phyloP scores from a whole-genome alignment of 2,797 vertebrate species.

The Channallabes apus region DNA sequence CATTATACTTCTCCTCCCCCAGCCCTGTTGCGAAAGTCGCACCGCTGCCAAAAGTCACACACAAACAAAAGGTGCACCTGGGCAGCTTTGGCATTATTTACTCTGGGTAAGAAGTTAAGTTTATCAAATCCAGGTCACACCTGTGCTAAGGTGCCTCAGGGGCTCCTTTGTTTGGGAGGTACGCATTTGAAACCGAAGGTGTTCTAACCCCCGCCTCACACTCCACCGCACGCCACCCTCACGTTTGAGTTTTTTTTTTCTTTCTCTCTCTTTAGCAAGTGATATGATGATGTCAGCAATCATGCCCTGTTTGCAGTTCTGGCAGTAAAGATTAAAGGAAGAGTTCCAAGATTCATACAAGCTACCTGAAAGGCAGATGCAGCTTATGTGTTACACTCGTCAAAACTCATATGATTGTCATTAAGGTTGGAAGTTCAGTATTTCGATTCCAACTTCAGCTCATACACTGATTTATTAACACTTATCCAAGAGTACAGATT shows the following conservation, averaged over 20 bases:
- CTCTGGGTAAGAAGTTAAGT: conserved; percentile 71
- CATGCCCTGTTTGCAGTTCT: conserved; percentile 22
- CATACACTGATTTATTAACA: conserved; percentile 7
- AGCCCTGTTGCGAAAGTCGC: conserved; percentile 64
- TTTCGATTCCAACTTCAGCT: neutral
- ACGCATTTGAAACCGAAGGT: conserved; percentile 71
- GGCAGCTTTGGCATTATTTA: conserved; percentile 75
- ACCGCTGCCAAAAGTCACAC: conserved; percentile 73
- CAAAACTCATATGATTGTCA: neutral
- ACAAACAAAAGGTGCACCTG: conserved; percentile 82
- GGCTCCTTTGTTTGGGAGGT: conserved; percentile 71
- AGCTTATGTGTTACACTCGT: no score
- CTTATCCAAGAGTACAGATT: neutral
- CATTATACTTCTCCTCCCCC: conserved; percentile 55
- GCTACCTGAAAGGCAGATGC: neutral
- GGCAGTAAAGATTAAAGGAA: conserved; percentile 27
- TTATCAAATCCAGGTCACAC: conserved; percentile 80
- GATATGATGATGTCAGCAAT: conserved; percentile 54
- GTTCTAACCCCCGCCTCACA: conserved; percentile 59
- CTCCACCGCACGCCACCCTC: conserved; percentile 62
- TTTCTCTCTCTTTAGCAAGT: conserved; percentile 51
- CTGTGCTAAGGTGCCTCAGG: conserved; percentile 73
- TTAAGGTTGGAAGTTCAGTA: neutral
- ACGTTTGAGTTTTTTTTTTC: conserved; percentile 38
- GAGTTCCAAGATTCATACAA: neutral